Percentiles rank a stretch among this genome's conserved stretches.
These are phyloP conservation scores for Muntiacus reevesi DNA, from an alignment of 2,113 vertebrate genomes.

Conservation along the genomic window DNA sequence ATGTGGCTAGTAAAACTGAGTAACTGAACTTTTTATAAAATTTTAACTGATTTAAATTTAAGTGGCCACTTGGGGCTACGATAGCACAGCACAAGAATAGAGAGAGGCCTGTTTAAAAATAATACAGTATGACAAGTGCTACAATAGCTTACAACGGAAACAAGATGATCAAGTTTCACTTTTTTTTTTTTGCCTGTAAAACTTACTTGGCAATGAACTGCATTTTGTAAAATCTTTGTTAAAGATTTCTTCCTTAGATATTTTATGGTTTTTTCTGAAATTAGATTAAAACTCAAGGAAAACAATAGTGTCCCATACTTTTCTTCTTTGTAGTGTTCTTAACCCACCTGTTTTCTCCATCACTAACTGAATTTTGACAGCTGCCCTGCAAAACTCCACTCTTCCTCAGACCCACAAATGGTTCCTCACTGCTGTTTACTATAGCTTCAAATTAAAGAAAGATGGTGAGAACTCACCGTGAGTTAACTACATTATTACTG, in stretches of 20 bases:
- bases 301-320: background rate
- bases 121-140: background rate
- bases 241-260: background rate
- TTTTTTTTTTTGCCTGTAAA: background rate
- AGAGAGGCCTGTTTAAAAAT: background rate
- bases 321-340: background rate
- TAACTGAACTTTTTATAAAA: background rate
- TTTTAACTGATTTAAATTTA: background rate
- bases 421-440: background rate
- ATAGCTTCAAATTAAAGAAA: background rate
- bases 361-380: background rate
- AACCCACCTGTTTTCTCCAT: background rate
- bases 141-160: background rate
- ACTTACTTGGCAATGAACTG: background rate
- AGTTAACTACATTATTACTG: background rate
- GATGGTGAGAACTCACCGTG: background rate
- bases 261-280: background rate
- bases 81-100: background rate
- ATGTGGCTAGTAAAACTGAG: background rate
- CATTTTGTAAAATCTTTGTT: background rate
- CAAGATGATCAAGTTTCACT: background rate
- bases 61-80: background rate
- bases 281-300: background rate
- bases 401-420: background rate
- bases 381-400: background rate